Conservation (phyloP, 2,113 vertebrate species). For the Urocynchramus pylzowi region DNA sequence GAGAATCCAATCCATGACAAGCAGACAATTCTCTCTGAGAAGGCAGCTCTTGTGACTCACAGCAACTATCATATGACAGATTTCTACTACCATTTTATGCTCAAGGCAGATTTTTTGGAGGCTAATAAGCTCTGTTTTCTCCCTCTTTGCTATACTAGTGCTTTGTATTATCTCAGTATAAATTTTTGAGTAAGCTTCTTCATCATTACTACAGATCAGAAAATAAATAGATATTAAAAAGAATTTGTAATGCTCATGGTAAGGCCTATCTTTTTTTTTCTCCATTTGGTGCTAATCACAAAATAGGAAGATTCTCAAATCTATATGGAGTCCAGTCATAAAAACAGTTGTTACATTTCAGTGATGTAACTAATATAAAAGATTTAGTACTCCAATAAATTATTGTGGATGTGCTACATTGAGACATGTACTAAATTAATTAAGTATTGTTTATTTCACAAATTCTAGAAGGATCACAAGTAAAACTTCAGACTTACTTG, state of each 20-base stretch:
- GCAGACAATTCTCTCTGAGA: neutral
- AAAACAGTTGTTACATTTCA: neutral
- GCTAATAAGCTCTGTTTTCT: neutral
- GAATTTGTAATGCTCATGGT: neutral
- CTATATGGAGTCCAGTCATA: neutral
- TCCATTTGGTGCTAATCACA: neutral
- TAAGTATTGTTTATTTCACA: neutral
- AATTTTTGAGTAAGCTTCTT: neutral
- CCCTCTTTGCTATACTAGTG: neutral
- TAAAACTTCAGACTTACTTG: neutral
- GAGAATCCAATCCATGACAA: neutral
- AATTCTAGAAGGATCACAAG: neutral
- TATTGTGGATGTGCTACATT: neutral
- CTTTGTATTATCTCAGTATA: neutral
- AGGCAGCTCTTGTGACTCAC: neutral
- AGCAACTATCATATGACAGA: neutral
- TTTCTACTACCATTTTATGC: neutral
- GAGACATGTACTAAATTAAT: neutral
- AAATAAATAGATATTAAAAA: neutral
- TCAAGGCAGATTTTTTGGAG: neutral
- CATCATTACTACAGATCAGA: neutral
- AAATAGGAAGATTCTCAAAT: neutral
- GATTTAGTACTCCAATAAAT: neutral
- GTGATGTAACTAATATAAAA: neutral
- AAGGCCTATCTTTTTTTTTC: neutral